Percentiles rank a stretch among this genome's conserved stretches.
Evolutionary conservation across 2,113 vertebrate genomes (phyloP).

Genomic region (Helogale parvula): DNA sequence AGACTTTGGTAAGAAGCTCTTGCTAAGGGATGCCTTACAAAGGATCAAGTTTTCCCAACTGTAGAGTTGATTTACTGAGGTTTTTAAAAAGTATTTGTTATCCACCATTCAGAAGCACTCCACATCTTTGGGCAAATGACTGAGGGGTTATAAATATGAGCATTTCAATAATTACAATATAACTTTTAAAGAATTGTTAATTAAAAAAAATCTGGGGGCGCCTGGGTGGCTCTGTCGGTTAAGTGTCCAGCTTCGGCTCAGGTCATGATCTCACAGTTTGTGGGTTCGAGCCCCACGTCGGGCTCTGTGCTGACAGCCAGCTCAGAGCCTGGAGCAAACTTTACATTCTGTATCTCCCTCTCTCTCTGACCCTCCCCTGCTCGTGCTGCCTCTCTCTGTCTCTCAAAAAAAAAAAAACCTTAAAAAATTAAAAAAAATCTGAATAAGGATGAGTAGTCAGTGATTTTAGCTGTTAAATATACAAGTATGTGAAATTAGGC

Average conservation of each 20-base stretch:
- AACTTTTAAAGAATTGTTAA: background rate
- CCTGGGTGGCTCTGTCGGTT: no score
- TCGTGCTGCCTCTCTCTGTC: no score
- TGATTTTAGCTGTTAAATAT: slow-evolving; percentile 12
- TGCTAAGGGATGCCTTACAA: background rate
- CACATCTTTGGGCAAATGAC: background rate
- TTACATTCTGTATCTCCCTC: no score
- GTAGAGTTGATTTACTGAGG: background rate
- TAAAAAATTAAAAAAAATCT: background rate
- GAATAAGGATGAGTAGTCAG: background rate
- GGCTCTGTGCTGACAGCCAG: no score
- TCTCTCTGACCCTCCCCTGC: no score
- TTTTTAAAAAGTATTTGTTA: background rate
- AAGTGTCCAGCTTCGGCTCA: no score
- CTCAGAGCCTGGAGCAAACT: no score
- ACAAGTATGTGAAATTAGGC: background rate
- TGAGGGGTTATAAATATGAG: background rate
- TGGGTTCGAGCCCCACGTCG: no score
- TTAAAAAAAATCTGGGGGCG: background rate
- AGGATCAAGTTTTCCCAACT: background rate
- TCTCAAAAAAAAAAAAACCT: no score
- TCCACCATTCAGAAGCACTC: background rate
- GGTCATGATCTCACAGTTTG: no score
- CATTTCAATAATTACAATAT: background rate
- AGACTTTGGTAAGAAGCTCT: background rate